Conservation (phyloP, 2,888 invertebrate genomes). For the Spialia ferax region DNA sequence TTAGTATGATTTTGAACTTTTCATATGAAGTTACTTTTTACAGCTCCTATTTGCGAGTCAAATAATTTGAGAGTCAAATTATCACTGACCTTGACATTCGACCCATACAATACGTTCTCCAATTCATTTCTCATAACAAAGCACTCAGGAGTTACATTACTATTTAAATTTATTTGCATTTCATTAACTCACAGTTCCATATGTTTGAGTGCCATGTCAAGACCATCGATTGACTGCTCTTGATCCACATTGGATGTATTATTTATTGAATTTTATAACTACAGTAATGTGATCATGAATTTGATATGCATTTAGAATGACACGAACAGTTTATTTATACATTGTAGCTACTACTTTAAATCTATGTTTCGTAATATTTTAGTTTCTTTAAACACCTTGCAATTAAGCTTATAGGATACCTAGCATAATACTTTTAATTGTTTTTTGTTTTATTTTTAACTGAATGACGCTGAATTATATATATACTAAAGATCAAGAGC, state of each 20-base stretch:
- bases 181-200: conserved; percentile 20
- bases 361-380: too few species aligned
- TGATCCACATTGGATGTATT: conserved; percentile 61
- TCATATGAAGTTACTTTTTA: too few species aligned
- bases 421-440: too few species aligned
- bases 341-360: too few species aligned
- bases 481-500: too few species aligned
- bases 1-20: too few species aligned
- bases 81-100: neutral
- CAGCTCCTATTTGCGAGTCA: too few species aligned
- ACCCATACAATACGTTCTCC: neutral
- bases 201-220: conserved; percentile 44
- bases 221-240: conserved; percentile 55
- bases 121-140: conserved; percentile 6
- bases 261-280: neutral
- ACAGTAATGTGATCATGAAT: conserved; percentile 24
- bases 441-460: too few species aligned
- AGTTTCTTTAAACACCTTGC: too few species aligned
- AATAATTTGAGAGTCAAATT: too few species aligned
- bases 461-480: too few species aligned
- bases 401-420: too few species aligned
- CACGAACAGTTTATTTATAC: neutral
- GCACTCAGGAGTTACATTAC: neutral
- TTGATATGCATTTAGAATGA: conserved; percentile 3
- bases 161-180: conserved; percentile 34